These are phyloP conservation scores for Epinephelus malabaricus DNA, from an alignment of 2,797 vertebrate genomes.

Conservation along the genomic window DNA sequence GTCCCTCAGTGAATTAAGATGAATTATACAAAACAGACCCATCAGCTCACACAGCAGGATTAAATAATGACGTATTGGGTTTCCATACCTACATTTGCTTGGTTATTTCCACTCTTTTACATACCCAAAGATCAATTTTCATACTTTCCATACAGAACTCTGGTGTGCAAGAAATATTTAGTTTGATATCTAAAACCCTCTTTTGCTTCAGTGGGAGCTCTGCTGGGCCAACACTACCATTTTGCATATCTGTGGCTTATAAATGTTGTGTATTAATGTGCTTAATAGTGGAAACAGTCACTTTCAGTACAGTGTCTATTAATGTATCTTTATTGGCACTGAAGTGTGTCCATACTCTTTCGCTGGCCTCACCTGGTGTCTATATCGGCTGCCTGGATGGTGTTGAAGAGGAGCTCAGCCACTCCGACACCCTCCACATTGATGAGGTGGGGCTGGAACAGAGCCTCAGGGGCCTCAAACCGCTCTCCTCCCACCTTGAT, in stretches of 20 bases:
- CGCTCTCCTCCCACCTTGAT: constrained; percentile 99
- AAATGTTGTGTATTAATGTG: constrained; percentile 6
- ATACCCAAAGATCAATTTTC: constrained; percentile 3
- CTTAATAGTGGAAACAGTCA: background rate
- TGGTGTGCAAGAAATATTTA: constrained; percentile 16
- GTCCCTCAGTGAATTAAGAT: background rate
- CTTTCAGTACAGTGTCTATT: background rate
- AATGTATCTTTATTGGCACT: background rate
- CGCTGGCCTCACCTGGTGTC: constrained; percentile 92
- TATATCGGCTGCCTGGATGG: constrained; percentile 99
- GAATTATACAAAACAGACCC: background rate
- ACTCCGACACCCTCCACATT: constrained; percentile 98
- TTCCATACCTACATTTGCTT: background rate
- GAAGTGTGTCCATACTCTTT: background rate
- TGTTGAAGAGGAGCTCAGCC: constrained; percentile 98
- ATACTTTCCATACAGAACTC: constrained; percentile 36
- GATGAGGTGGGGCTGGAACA: constrained; percentile 99
- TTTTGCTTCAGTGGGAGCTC: background rate
- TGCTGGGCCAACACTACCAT: background rate
- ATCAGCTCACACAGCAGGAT: background rate
- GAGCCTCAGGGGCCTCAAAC: constrained; percentile 97
- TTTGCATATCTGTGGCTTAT: constrained; percentile 14
- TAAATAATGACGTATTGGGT: background rate
- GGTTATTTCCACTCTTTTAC: background rate
- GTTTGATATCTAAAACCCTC: constrained; percentile 15